These are phyloP conservation scores for Pitta sordida DNA, from an alignment of 2,113 vertebrate genomes.

Conservation along the genomic window DNA sequence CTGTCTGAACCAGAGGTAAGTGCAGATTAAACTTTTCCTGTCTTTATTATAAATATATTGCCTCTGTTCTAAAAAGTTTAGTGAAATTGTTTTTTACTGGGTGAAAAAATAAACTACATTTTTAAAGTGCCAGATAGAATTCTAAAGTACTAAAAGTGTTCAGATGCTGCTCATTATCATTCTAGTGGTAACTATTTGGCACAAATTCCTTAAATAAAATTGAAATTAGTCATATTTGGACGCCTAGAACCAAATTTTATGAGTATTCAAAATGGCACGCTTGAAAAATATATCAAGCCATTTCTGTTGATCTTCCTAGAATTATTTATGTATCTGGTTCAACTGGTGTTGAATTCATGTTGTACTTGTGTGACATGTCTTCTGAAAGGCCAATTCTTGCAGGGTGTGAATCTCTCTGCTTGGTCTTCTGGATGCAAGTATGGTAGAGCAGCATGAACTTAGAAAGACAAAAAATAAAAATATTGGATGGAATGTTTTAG, in stretches of 20 bases:
- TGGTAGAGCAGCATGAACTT: not conserved
- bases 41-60: constrained; percentile 65
- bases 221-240: not conserved
- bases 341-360: not conserved
- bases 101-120: not conserved
- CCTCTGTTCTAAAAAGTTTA: constrained; percentile 41
- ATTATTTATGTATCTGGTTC: not conserved
- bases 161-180: not conserved
- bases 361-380: not conserved
- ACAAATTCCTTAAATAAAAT: not conserved
- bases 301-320: not conserved
- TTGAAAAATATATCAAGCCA: not conserved
- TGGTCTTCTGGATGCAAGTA: not conserved
- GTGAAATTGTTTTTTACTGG: constrained; percentile 11
- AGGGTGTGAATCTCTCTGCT: not conserved
- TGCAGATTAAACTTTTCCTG: constrained; percentile 69
- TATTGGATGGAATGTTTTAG: not conserved
- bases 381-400: not conserved
- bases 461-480: not conserved
- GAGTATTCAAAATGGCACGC: not conserved
- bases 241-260: not conserved
- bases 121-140: not conserved
- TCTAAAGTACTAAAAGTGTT: constrained; percentile 8
- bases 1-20: constrained; percentile 72
- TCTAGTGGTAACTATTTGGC: constrained; percentile 7